A percentile compares a stretch with the other conserved stretches of the same genome.
Conservation (phyloP, 1,140 invertebrate genomes). For the Trialeurodes vaporariorum region DNA sequence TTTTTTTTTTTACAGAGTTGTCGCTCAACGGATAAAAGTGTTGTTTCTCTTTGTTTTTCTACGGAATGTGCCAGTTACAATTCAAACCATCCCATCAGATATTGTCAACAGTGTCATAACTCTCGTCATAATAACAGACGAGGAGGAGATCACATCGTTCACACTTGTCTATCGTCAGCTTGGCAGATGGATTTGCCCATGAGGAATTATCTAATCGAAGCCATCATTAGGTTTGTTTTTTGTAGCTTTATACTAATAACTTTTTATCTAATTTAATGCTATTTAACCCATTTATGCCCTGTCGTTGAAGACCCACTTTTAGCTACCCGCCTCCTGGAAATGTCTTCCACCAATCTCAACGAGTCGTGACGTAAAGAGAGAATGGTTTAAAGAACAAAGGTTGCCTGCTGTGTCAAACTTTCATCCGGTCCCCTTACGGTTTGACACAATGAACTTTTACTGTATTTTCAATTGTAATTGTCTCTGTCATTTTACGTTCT, state of each 20-base stretch:
- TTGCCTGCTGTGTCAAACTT: no score
- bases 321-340: no score
- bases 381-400: no score
- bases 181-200: constrained; percentile 82
- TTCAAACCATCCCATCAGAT: constrained; percentile 87
- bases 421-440: no score
- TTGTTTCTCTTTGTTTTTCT: constrained; percentile 65
- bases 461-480: no score
- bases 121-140: constrained; percentile 75
- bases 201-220: constrained; percentile 88
- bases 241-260: constrained; percentile 3
- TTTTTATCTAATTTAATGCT: no score
- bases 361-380: no score
- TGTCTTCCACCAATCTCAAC: no score
- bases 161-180: constrained; percentile 68
- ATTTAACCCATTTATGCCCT: no score
- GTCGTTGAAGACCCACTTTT: no score
- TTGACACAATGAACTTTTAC: no score
- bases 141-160: constrained; percentile 79
- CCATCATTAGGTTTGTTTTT: constrained; percentile 72
- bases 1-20: constrained; percentile 9
- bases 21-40: constrained; percentile 7
- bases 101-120: constrained; percentile 82
- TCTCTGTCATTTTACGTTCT: no score
- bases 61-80: constrained; percentile 94